Percentiles rank a stretch among this genome's conserved stretches.
These are phyloP conservation scores for Sthenelais limicola DNA, from an alignment of 2,888 invertebrate species.

Conservation along the genomic window DNA sequence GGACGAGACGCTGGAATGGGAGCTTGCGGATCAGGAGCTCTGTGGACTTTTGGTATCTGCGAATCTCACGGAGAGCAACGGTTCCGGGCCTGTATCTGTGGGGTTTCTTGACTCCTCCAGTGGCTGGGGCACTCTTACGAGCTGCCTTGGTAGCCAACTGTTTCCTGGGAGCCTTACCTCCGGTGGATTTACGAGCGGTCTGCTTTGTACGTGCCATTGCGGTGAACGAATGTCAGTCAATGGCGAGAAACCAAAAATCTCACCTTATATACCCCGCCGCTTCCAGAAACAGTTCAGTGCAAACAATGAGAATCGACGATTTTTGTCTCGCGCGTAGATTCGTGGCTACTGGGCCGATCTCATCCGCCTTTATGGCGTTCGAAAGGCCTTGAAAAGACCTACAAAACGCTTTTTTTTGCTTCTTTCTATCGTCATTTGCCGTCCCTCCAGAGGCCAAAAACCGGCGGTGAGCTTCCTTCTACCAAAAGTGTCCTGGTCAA, in stretches of 20 bases:
- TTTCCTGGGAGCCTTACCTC: conserved; percentile 72
- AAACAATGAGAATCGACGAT: too few relatives aligned
- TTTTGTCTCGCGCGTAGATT: too few relatives aligned
- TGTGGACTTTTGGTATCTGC: conserved; percentile 72
- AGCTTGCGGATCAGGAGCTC: conserved; percentile 71
- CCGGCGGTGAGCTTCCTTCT: too few relatives aligned
- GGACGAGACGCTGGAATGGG: conserved; percentile 71
- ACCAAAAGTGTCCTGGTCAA: background rate
- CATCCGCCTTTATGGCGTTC: too few relatives aligned
- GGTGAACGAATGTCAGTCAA: too few relatives aligned
- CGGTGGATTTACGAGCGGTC: conserved; percentile 72
- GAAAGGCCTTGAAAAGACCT: too few relatives aligned
- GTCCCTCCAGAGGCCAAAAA: too few relatives aligned
- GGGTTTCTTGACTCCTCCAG: conserved; percentile 72
- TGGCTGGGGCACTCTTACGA: conserved; percentile 72
- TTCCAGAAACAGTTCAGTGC: background rate
- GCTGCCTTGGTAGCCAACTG: conserved; percentile 73
- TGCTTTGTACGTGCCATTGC: conserved; percentile 73
- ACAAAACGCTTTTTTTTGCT: too few relatives aligned
- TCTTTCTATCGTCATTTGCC: too few relatives aligned
- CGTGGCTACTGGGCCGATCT: too few relatives aligned
- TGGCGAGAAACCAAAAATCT: too few relatives aligned
- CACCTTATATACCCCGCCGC: too few relatives aligned
- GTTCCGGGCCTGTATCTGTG: conserved; percentile 73
- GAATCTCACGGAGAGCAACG: conserved; percentile 72